A percentile compares a stretch with the other conserved stretches of the same genome.
These are phyloP conservation scores for Urocitellus parryii DNA, from an alignment of 2,113 vertebrate species.

Conservation along the genomic window DNA sequence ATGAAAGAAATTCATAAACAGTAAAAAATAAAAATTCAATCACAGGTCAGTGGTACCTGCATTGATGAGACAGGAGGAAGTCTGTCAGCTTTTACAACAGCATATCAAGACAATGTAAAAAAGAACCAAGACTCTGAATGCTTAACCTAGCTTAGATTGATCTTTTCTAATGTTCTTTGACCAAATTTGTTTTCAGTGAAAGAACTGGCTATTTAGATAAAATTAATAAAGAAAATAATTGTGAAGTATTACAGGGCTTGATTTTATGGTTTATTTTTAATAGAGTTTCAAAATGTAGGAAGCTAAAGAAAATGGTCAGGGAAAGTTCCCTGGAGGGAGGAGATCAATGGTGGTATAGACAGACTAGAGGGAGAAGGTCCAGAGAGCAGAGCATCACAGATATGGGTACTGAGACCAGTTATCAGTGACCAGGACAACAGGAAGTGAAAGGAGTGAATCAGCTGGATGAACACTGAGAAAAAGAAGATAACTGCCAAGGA, in stretches of 20 bases:
- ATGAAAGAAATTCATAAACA: neutral
- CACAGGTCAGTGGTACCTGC: neutral
- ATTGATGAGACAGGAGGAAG: neutral
- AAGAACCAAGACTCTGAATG: neutral
- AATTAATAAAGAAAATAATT: neutral
- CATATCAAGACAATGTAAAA: neutral
- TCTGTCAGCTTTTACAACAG: neutral
- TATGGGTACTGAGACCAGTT: neutral
- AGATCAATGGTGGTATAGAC: neutral
- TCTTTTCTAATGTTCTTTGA: neutral
- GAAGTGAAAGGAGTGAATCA: neutral
- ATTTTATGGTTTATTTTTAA: neutral
- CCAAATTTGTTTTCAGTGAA: neutral
- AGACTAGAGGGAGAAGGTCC: neutral
- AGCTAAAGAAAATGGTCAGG: neutral
- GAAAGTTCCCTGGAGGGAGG: neutral
- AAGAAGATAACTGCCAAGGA: neutral
- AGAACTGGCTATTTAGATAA: neutral
- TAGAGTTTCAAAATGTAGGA: neutral
- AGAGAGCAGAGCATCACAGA: neutral
- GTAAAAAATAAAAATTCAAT: slow-evolving; percentile 1
- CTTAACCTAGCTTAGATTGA: neutral
- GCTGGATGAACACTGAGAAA: neutral
- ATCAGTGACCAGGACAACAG: neutral
- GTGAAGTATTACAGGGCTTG: slow-evolving; percentile 2